phyloP scores from a whole-genome alignment of 2,888 invertebrate species.

The Taenaris catops region DNA sequence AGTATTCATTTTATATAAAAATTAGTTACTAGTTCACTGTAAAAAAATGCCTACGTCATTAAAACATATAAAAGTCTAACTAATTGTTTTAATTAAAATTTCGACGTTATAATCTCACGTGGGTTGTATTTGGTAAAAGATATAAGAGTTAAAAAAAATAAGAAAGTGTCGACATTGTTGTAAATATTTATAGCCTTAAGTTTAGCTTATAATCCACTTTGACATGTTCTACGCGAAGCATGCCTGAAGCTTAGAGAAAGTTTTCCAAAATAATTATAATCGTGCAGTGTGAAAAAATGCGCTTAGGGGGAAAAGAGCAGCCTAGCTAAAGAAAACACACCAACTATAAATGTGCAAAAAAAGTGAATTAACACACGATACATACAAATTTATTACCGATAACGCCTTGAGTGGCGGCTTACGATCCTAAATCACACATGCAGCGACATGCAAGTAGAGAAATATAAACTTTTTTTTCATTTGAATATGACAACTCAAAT shows the following conservation, averaged over 20 bases:
- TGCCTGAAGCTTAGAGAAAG: conserved; percentile 75
- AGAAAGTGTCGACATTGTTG: conserved; percentile 1
- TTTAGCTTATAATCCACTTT: conserved; percentile 32
- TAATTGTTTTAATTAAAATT: no score
- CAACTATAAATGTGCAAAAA: conserved; percentile 77
- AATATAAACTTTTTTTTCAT: conserved; percentile 54
- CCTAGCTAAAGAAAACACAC: conserved; percentile 76
- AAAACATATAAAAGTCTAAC: no score
- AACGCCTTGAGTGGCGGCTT: conserved; percentile 71
- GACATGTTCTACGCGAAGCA: conserved; percentile 74
- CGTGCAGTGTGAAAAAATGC: conserved; percentile 78
- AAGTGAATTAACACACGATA: conserved; percentile 69
- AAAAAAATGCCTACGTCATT: no score
- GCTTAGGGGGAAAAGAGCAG: conserved; percentile 72
- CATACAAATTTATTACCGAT: conserved; percentile 69
- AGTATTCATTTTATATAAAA: no score
- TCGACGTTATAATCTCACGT: no score
- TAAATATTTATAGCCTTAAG: conserved; percentile 29
- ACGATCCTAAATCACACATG: conserved; percentile 75
- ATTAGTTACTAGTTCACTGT: no score
- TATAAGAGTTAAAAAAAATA: not conserved
- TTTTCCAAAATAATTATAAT: conserved; percentile 72
- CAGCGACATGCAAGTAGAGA: conserved; percentile 77
- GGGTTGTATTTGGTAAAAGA: no score
- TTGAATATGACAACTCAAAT: conserved; percentile 41